Conservation (phyloP, 2,888 invertebrate genomes). For the Hedychridium roseum region DNA sequence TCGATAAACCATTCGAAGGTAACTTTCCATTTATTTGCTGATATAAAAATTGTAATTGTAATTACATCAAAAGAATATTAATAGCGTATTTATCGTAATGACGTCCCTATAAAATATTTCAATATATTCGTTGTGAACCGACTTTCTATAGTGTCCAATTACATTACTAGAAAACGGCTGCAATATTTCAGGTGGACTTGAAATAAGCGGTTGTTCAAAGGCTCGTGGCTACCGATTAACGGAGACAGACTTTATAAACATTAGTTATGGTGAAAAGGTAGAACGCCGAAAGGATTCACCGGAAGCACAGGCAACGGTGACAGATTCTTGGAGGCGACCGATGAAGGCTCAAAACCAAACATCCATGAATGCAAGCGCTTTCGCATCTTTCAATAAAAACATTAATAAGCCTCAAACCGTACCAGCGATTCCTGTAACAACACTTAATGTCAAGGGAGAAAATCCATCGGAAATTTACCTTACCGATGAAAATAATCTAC, state of each 20-base stretch:
- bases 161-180: too few relatives aligned
- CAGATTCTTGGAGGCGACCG: conserved; percentile 16
- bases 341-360: conserved; percentile 18
- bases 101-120: too few relatives aligned
- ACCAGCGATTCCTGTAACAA: too few relatives aligned
- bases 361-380: conserved; percentile 28
- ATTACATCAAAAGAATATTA: too few relatives aligned
- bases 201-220: conserved; percentile 63
- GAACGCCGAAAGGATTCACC: conserved; percentile 29
- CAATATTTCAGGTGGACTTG: conserved; percentile 67
- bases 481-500: not conserved
- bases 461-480: not conserved
- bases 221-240: conserved; percentile 67
- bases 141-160: too few relatives aligned
- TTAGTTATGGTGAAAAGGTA: conserved; percentile 67
- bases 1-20: conserved; percentile 76
- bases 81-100: too few relatives aligned
- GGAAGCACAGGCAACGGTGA: not conserved
- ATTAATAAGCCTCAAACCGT: conserved; percentile 20
- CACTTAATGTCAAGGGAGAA: not conserved
- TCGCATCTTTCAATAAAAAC: conserved; percentile 34
- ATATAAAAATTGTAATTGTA: too few relatives aligned
- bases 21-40: too few relatives aligned
- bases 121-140: too few relatives aligned
- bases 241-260: conserved; percentile 68